Conservation (phyloP, 2,888 invertebrate genomes). For the Stomorhina lunata region DNA sequence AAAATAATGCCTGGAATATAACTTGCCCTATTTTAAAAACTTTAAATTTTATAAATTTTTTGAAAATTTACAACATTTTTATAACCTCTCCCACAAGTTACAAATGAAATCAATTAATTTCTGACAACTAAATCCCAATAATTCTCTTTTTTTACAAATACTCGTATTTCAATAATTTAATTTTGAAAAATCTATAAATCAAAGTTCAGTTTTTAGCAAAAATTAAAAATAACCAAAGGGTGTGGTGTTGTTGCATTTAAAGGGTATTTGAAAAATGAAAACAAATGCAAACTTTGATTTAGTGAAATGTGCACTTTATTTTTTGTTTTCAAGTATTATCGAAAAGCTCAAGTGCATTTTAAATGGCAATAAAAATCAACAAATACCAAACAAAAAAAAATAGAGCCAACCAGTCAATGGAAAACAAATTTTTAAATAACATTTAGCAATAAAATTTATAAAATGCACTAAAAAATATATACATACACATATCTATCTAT, state of each 20-base stretch:
- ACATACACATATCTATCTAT: too few relatives aligned
- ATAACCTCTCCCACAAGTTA: neutral
- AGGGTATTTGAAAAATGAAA: neutral
- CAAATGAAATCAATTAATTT: neutral
- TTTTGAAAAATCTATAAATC: neutral
- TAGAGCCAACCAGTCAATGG: neutral
- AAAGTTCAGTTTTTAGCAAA: neutral
- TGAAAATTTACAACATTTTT: neutral
- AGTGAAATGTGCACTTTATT: neutral
- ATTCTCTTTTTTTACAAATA: too few relatives aligned
- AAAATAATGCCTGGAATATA: too few relatives aligned
- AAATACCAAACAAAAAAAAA: neutral
- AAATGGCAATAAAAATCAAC: constrained; percentile 35
- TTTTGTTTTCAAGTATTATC: constrained; percentile 2
- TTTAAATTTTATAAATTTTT: too few relatives aligned
- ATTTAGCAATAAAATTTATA: constrained; percentile 36
- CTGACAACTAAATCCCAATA: neutral
- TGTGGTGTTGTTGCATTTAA: constrained; percentile 6
- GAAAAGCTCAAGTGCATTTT: constrained; percentile 16
- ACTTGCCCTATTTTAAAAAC: too few relatives aligned
- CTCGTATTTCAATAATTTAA: neutral
- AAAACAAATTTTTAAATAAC: constrained; percentile 32
- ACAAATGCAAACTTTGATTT: neutral
- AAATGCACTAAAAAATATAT: neutral
- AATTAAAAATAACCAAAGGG: neutral